Percentiles rank a stretch among this genome's conserved stretches.
Evolutionary conservation across 2,888 invertebrate species (phyloP).

Genomic region (Trachelus stipa): DNA sequence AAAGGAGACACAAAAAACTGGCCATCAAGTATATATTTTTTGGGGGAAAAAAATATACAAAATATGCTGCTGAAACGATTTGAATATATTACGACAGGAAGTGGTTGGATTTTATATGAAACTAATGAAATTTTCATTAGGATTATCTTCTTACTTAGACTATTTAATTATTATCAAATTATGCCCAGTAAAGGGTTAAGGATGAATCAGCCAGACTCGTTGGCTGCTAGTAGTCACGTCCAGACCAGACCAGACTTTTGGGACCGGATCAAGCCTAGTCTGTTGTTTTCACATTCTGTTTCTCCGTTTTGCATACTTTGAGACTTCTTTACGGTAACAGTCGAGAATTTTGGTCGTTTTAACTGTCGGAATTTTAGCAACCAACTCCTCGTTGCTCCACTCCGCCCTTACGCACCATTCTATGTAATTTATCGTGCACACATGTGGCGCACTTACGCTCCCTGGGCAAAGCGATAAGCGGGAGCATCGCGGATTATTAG

Average conservation of each 20-base stretch:
- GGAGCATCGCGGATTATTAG: constrained; percentile 37
- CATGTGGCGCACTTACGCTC: constrained; percentile 35
- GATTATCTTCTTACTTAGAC: background rate
- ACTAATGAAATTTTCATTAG: background rate
- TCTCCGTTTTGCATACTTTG: constrained; percentile 21
- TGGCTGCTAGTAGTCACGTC: background rate
- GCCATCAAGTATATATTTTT: background rate
- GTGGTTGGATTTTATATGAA: background rate
- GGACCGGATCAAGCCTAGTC: constrained; percentile 3
- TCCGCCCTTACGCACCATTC: background rate
- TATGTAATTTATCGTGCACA: constrained; percentile 52
- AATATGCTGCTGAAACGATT: background rate
- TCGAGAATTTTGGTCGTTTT: constrained; percentile 1
- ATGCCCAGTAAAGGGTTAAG: background rate
- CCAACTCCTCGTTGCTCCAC: background rate
- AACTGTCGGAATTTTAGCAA: background rate
- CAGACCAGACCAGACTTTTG: background rate
- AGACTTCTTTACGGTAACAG: constrained; percentile 11
- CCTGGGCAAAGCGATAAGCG: constrained; percentile 27
- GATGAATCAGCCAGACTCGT: background rate
- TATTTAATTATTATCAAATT: background rate
- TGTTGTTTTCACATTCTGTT: constrained; percentile 24
- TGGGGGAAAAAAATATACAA: background rate
- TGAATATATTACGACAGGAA: background rate
- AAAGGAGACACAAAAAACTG: background rate